These are phyloP conservation scores for Emys orbicularis DNA, from an alignment of 2,797 vertebrate genomes.

Conservation along the genomic window DNA sequence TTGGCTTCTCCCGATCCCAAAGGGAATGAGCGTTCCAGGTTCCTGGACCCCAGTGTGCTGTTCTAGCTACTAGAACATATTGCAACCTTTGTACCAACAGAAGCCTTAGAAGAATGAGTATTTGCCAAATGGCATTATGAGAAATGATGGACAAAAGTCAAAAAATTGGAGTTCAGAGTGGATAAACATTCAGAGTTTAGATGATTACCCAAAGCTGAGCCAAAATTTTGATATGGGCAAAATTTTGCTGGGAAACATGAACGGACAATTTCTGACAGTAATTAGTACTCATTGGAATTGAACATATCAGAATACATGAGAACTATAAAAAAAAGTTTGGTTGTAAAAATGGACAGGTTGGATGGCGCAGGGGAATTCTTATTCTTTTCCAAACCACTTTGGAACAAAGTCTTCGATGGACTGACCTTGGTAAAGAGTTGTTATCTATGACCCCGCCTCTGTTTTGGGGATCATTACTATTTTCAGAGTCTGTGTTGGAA, in stretches of 20 bases:
- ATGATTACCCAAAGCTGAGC: not conserved
- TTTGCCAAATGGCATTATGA: not conserved
- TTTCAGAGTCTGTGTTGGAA: accelerated
- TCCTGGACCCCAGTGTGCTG: not conserved
- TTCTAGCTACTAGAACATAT: not conserved
- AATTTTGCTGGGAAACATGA: not conserved
- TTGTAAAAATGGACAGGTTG: not conserved
- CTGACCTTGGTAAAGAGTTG: slow-evolving; percentile 33
- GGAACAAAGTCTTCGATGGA: not conserved
- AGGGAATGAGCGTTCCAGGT: not conserved
- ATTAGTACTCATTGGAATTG: not conserved
- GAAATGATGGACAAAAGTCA: not conserved
- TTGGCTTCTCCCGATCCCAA: not conserved
- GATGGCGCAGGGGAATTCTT: not conserved
- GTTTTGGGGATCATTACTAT: not conserved
- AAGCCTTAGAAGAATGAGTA: not conserved
- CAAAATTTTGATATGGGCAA: not conserved
- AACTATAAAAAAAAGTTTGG: not conserved
- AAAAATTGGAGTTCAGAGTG: not conserved
- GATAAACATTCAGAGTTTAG: not conserved
- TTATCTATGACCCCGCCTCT: not conserved
- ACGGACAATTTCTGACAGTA: not conserved
- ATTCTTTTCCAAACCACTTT: not conserved
- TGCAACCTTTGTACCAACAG: not conserved
- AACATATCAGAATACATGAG: not conserved